Evolutionary conservation across 2,797 vertebrate genomes (phyloP), one percentile per base, ranked within the genome.

Genomic region (Phoxinus dragarum): DNA sequence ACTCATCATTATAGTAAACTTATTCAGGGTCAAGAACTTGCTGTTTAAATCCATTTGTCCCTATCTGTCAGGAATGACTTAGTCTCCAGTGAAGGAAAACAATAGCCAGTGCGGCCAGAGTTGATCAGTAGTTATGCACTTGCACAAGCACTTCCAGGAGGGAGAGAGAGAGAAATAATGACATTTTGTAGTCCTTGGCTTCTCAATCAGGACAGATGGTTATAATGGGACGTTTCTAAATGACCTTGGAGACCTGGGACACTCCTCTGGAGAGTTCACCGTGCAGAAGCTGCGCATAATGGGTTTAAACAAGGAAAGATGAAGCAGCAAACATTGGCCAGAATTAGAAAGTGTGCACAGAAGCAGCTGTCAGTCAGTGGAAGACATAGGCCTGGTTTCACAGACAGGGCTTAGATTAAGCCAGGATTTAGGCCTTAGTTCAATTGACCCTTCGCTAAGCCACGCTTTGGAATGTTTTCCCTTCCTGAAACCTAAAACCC

Each of bases 161-260:
- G 40, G 36, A 49, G 47, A 87, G 56, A 61, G 80, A 78, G 11
- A 80, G 74, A 82, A 4, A 44, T 27, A 38, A 0, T 4, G 4
- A 0, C 12, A 47, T 12, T 66, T 66, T 75, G 34, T 40, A 64
- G 72, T 52, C 23, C 12, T 19, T 40, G 38, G 3, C 27, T 49
- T 1, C 74, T 64, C 67, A 82, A 69, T 86, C 59, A 84, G 44
- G 69, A 36, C 52, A 79, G 75, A 85, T 40, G 42, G 16, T 40
- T 76, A 31, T 68, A 68, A 68, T 80, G 80, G 66, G 68, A n/a
- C 0, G 0, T 71, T 42, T 69, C 81, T n/a, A 66, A 80, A 83
- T 86, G 31, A 67, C 36, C 71, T 82, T 61, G 71, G 49, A 75
- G 52, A 64, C 44, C 81, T 78, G 16, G 11, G 49, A 69, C 56